Evolutionary conservation across 2,113 vertebrate genomes (phyloP).

Genomic region (Phocoena sinus): DNA sequence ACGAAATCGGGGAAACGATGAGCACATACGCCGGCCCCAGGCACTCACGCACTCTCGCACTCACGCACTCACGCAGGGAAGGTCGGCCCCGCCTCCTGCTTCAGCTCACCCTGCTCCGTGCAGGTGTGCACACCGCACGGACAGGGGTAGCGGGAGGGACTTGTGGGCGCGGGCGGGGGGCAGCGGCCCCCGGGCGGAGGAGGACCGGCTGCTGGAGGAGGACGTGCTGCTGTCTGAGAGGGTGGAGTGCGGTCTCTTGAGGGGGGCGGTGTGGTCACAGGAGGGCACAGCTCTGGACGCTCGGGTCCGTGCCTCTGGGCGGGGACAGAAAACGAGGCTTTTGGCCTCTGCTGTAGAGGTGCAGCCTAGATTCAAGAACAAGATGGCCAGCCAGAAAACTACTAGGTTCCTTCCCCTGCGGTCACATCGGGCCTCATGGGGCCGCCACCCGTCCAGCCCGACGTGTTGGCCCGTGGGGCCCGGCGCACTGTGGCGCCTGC

Average conservation of each 20-base stretch:
- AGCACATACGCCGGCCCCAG: accelerated
- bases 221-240: constrained; percentile 90
- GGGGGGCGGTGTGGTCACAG: constrained; percentile 78
- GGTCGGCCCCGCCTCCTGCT: constrained; percentile 82
- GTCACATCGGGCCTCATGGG: not conserved
- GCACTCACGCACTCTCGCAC: too few relatives aligned
- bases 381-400: accelerated
- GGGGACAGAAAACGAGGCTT: not conserved
- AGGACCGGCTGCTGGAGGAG: constrained; percentile 87
- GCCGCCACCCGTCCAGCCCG: not conserved
- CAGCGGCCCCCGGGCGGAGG: constrained; percentile 83
- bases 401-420: not conserved
- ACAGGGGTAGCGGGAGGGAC: constrained; percentile 80
- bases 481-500: not conserved
- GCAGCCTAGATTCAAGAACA: not conserved
- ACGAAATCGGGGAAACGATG: not conserved
- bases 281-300: constrained; percentile 79
- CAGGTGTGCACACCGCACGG: constrained; percentile 77
- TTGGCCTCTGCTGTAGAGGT: not conserved
- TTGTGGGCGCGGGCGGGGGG: constrained; percentile 80
- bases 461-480: accelerated
- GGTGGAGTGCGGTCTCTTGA: constrained; percentile 88
- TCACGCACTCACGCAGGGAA: constrained; percentile 73
- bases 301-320: constrained; percentile 78
- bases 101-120: constrained; percentile 86